phyloP scores from a whole-genome alignment of 2,888 invertebrate species.

The Oscheius sp. region DNA sequence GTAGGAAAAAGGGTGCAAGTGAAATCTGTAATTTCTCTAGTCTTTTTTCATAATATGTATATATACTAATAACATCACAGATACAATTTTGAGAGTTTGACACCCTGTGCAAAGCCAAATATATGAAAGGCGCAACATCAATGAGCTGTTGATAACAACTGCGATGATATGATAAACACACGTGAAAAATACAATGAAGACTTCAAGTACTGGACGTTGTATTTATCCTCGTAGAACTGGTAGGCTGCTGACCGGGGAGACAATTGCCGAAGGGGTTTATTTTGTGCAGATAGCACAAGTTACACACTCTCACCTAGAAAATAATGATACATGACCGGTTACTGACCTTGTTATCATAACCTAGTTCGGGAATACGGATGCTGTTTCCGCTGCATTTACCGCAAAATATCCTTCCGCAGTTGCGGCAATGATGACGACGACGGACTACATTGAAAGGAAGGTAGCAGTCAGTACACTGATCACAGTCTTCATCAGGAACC shows the following conservation, averaged over 20 bases:
- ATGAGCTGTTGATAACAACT: neutral
- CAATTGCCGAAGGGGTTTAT: conserved; percentile 64
- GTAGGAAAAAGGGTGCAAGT: no score
- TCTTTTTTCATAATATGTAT: no score
- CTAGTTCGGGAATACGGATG: conserved; percentile 67
- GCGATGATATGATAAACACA: conserved; percentile 7
- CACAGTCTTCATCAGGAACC: conserved; percentile 79
- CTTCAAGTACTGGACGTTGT: neutral
- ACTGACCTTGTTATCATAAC: conserved; percentile 65
- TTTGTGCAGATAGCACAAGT: conserved; percentile 68
- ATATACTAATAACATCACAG: no score
- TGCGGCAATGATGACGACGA: conserved; percentile 93
- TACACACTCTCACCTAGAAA: conserved; percentile 68
- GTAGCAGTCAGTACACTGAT: conserved; percentile 86
- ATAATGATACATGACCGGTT: neutral
- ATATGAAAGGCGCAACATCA: neutral
- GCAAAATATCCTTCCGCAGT: conserved; percentile 78
- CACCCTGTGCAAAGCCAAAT: neutral
- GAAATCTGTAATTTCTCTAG: no score
- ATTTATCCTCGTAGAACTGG: neutral
- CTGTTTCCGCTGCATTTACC: conserved; percentile 64
- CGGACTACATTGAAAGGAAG: conserved; percentile 92
- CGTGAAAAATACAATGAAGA: neutral
- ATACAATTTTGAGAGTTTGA: neutral
- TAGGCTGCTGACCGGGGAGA: conserved; percentile 12